Conservation (phyloP, 1,140 invertebrate species). For the Tribolium castaneum region DNA sequence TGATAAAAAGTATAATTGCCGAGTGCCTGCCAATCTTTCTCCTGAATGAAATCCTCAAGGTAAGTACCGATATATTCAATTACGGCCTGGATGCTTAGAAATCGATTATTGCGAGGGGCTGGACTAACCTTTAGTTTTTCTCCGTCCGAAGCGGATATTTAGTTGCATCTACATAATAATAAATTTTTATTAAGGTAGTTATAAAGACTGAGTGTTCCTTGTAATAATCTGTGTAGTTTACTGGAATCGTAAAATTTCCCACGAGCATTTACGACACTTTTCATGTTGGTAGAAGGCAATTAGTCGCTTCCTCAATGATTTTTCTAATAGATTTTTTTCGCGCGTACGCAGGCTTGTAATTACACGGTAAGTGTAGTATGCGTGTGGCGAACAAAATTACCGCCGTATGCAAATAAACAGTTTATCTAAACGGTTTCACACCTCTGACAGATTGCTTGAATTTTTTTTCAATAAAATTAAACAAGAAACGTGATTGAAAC, state of each 20-base stretch:
- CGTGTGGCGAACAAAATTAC: neutral
- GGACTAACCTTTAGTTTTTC: neutral
- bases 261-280: conserved; percentile 18
- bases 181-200: conserved; percentile 25
- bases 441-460: conserved; percentile 20
- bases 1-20: conserved; percentile 33
- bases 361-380: neutral
- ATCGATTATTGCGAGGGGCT: neutral
- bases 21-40: conserved; percentile 26
- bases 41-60: conserved; percentile 27
- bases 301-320: neutral
- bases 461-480: conserved; percentile 27
- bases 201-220: neutral
- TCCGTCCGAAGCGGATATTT: neutral
- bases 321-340: neutral
- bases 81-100: conserved; percentile 21
- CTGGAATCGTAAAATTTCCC: conserved; percentile 31
- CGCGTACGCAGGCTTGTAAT: neutral
- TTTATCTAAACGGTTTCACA: conserved; percentile 13
- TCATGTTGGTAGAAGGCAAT: neutral
- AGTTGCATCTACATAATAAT: neutral
- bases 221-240: conserved; percentile 3
- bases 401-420: neutral
- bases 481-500: conserved; percentile 31
- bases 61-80: conserved; percentile 34